Conservation (phyloP, 2,888 invertebrate species). For the Thymelicus acteon region DNA sequence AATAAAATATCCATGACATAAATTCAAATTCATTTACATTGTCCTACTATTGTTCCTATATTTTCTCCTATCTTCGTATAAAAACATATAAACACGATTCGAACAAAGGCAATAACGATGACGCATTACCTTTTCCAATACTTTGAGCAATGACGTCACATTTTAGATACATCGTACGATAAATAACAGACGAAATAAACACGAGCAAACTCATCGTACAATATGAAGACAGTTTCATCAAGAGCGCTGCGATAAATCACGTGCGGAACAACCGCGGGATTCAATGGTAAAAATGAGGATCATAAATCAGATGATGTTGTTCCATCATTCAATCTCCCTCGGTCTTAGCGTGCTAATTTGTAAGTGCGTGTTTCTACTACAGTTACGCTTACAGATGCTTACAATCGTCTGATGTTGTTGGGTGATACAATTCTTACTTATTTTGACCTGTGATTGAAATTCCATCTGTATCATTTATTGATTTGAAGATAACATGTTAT, state of each 20-base stretch:
- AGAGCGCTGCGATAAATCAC: constrained; percentile 31
- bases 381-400: not conserved
- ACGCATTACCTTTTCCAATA: constrained; percentile 4
- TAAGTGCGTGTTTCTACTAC: constrained; percentile 8
- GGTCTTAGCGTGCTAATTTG: constrained; percentile 31
- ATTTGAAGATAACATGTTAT: no score
- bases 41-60: no score
- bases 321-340: constrained; percentile 68
- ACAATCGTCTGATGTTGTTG: not conserved
- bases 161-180: not conserved
- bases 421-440: no score
- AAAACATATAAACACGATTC: no score
- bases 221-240: constrained; percentile 36
- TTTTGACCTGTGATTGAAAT: no score
- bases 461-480: no score
- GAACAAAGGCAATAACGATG: not conserved
- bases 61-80: no score
- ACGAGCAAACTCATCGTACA: constrained; percentile 30
- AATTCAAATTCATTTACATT: no score
- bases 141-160: constrained; percentile 5
- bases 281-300: constrained; percentile 49
- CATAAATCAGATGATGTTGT: constrained; percentile 58
- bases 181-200: constrained; percentile 26
- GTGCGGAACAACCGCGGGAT: constrained; percentile 16
- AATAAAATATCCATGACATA: no score